Base-by-base conservation (phyloP, 2,888 invertebrate species). In the Celastrina argiolus region DNA sequence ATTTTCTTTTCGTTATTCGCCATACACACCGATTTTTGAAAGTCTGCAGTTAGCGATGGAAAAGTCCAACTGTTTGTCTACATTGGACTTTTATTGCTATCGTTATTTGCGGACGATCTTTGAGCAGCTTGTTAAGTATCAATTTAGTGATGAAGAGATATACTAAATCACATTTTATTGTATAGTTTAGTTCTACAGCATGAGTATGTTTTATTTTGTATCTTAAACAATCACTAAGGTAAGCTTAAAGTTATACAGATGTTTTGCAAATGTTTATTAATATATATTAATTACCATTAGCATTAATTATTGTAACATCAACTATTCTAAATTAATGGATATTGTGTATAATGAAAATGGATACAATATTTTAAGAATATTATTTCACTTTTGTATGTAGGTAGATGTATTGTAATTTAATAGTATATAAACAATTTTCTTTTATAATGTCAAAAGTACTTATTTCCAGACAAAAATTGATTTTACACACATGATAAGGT, bases 51-150 rank as follows among this genome's bases (percentile, higher is more conserved):
- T 81, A 83, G 84, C 79, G 87, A 88, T 91, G 89, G 87, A 80
- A 84, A 83, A 85, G 85, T 86, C 85, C 88, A 89, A 88, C 81
- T 90, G 88, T 87, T 82, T 72, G 75, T 69, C 74, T 77, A 78
- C 87, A 87, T 87, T 91, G 90, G 88, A 81, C 86, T 88, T 89
- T 88, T 85, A 82, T 70, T 81, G 79, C 88, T 84, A 89, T 92
- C 86, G 83, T 82, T 86, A 81, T 82, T 84, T 88, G 91, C 86
- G 84, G 86, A 86, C 85, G 78, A 82, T 85, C 84, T 82, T 80
- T 75, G 78, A 74, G 73, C 85, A 78, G 73, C 80, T 79, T 72
- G 31, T 39, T 59, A 34, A 18, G 61, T 61, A 59, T 59, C 34
- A 34, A 59, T 59, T 59, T 59, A 61, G 22, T 39, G 61, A 61